Evolutionary conservation across 2,888 invertebrate genomes (phyloP).

Genomic region (Dolichopus griseipennis): DNA sequence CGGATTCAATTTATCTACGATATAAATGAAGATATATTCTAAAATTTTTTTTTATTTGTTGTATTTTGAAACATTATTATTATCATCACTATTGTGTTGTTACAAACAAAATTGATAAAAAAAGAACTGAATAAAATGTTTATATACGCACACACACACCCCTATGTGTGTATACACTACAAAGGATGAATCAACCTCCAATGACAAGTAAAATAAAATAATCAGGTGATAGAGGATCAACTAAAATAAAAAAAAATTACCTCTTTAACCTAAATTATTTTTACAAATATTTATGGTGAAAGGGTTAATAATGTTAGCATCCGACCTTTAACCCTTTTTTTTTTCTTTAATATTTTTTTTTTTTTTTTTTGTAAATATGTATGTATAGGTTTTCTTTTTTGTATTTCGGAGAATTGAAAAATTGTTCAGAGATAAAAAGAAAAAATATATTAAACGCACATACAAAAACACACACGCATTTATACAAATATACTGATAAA

Average conservation of each 20-base stretch:
- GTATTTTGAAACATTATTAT: too few relatives aligned
- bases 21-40: not conserved
- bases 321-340: conserved; percentile 4
- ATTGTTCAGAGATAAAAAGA: not conserved
- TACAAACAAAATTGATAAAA: not conserved
- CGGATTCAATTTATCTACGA: not conserved
- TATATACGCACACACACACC: too few relatives aligned
- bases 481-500: too few relatives aligned
- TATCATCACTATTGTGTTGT: not conserved
- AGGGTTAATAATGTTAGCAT: conserved; percentile 1
- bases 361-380: too few relatives aligned
- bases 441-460: not conserved
- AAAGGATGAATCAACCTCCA: not conserved
- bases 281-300: conserved; percentile 1
- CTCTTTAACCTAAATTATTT: conserved; percentile 4
- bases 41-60: not conserved
- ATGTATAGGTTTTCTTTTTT: not conserved
- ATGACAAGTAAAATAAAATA: not conserved
- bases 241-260: not conserved
- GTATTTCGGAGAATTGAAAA: not conserved
- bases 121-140: not conserved
- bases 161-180: not conserved
- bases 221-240: not conserved
- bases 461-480: too few relatives aligned
- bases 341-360: not conserved